phyloP scores from a whole-genome alignment of 2,888 invertebrate species.

The Megalurothrips usitatus region DNA sequence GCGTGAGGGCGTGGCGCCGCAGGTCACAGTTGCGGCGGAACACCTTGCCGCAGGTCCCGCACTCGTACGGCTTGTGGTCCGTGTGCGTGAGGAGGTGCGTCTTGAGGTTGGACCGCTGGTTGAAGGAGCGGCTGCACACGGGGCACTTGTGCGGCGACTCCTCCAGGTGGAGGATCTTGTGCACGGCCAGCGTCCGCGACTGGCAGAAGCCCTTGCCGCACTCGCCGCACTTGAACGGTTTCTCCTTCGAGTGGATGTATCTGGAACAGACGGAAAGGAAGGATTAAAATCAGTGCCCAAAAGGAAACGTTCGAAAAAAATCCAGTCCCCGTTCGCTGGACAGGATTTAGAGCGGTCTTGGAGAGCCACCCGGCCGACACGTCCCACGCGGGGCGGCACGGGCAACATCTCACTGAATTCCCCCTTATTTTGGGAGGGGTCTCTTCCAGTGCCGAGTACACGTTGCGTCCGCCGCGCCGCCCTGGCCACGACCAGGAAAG shows the following conservation, averaged over 20 bases:
- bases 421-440: no score
- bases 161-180: conserved; percentile 89
- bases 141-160: conserved; percentile 90
- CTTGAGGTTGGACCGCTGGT: conserved; percentile 84
- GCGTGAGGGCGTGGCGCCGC: conserved; percentile 78
- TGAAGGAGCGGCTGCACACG: conserved; percentile 82
- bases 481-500: no score
- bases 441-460: no score
- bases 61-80: conserved; percentile 84
- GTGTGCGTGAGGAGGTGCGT: conserved; percentile 86
- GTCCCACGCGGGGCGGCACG: no score
- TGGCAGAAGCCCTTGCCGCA: conserved; percentile 98
- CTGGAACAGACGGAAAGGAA: conserved; percentile 53
- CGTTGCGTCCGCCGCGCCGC: no score
- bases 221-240: conserved; percentile 93
- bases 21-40: conserved; percentile 64
- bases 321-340: no score
- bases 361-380: no score
- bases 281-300: no score
- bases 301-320: no score
- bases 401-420: no score
- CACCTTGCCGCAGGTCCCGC: conserved; percentile 65
- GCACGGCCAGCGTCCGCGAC: conserved; percentile 88
- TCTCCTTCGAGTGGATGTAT: conserved; percentile 96
- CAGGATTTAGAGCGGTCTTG: no score